Evolutionary conservation across 2,888 invertebrate genomes (phyloP).

Genomic region (Chorisops tibialis): DNA sequence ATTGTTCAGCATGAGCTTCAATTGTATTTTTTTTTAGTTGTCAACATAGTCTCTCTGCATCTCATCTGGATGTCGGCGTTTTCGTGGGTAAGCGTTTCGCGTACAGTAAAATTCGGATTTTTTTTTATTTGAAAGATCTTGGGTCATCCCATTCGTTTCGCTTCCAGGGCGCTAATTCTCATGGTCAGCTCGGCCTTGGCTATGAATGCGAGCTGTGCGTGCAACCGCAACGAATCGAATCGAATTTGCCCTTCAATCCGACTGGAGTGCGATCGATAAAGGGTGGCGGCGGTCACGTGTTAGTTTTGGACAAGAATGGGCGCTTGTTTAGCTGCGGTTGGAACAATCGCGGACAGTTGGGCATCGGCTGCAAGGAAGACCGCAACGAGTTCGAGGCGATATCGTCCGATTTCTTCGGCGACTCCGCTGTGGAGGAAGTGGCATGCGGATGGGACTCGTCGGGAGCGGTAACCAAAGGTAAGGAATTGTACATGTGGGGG

Average conservation of each 20-base stretch:
- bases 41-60: too few species aligned
- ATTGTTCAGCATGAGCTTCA: too few species aligned
- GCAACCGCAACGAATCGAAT: constrained; percentile 54
- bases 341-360: constrained; percentile 73
- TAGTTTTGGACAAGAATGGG: constrained; percentile 66
- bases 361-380: constrained; percentile 47
- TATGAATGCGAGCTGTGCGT: constrained; percentile 64
- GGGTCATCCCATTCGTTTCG: background rate
- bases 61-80: constrained; percentile 2
- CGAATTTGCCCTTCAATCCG: constrained; percentile 42
- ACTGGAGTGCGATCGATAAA: constrained; percentile 60
- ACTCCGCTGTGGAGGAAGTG: constrained; percentile 63
- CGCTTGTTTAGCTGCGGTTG: constrained; percentile 72
- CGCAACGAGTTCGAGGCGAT: constrained; percentile 50
- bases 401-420: constrained; percentile 56
- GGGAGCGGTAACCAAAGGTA: constrained; percentile 67
- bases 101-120: background rate
- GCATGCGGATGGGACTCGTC: constrained; percentile 82
- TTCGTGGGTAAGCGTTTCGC: constrained; percentile 13
- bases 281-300: constrained; percentile 76
- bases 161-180: constrained; percentile 75
- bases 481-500: constrained; percentile 76
- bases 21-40: too few species aligned
- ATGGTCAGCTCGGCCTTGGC: constrained; percentile 74
- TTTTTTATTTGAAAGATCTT: background rate